phyloP scores from a whole-genome alignment of 2,797 vertebrate genomes.

The Ceryle rudis region DNA sequence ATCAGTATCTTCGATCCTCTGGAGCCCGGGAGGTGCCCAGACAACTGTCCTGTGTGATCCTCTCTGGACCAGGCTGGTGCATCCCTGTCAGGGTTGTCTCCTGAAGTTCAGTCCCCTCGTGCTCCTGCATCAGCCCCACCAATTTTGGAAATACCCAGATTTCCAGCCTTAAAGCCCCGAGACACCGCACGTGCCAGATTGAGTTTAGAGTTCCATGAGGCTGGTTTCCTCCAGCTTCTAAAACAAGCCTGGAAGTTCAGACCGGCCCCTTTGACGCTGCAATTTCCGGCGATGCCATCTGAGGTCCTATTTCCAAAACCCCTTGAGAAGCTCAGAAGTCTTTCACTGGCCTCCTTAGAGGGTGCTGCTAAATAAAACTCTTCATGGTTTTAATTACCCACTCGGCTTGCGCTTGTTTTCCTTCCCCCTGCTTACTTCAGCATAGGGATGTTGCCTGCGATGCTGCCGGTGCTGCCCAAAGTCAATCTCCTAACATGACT shows the following conservation, averaged over 20 bases:
- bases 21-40: not conserved
- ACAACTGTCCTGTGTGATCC: not conserved
- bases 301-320: not conserved
- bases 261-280: not conserved
- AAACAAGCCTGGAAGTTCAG: not conserved
- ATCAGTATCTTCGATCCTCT: not conserved
- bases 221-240: not conserved
- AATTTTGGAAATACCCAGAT: not conserved
- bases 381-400: not conserved
- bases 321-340: not conserved
- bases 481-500: conserved; percentile 11
- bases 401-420: not conserved
- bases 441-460: not conserved
- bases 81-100: not conserved
- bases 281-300: not conserved
- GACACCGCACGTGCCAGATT: not conserved
- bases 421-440: not conserved
- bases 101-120: not conserved
- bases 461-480: conserved; percentile 31
- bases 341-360: not conserved
- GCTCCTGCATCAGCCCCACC: not conserved
- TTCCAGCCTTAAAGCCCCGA: not conserved
- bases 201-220: not conserved
- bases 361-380: not conserved
- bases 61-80: not conserved